Percentiles rank a stretch among this genome's conserved stretches.
These are phyloP conservation scores for Eretmocerus hayati DNA, from an alignment of 2,888 invertebrate genomes.

Conservation along the genomic window DNA sequence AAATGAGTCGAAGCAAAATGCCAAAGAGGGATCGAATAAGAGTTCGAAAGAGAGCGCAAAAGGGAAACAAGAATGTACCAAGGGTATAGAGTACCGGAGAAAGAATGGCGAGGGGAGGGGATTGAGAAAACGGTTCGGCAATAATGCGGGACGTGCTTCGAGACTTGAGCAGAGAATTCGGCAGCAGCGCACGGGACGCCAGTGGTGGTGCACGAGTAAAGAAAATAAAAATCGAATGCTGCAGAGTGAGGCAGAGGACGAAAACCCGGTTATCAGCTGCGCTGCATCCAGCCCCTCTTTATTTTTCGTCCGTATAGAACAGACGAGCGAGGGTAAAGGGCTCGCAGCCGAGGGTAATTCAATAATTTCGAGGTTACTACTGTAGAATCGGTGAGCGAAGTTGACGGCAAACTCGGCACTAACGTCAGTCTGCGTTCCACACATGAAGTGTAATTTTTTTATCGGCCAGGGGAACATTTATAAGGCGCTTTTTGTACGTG, in stretches of 20 bases:
- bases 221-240: constrained; percentile 22
- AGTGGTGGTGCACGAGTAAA: no score
- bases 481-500: background rate
- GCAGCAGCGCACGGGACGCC: constrained; percentile 7
- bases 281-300: constrained; percentile 1
- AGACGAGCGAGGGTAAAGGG: no score
- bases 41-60: no score
- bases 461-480: background rate
- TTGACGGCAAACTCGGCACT: constrained; percentile 9
- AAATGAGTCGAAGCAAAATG: no score
- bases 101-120: constrained; percentile 17
- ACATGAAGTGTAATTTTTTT: no score
- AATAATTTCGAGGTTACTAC: constrained; percentile 20
- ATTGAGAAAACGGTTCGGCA: constrained; percentile 28
- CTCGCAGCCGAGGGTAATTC: constrained; percentile 12
- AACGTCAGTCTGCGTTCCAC: background rate
- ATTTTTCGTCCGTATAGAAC: background rate
- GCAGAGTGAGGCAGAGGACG: constrained; percentile 1
- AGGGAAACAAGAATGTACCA: background rate
- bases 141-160: constrained; percentile 39
- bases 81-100: background rate
- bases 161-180: constrained; percentile 35
- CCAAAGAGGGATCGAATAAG: no score
- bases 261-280: constrained; percentile 17
- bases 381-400: no score